phyloP scores from a whole-genome alignment of 2,113 vertebrate species.

The Takifugu flavidus region DNA sequence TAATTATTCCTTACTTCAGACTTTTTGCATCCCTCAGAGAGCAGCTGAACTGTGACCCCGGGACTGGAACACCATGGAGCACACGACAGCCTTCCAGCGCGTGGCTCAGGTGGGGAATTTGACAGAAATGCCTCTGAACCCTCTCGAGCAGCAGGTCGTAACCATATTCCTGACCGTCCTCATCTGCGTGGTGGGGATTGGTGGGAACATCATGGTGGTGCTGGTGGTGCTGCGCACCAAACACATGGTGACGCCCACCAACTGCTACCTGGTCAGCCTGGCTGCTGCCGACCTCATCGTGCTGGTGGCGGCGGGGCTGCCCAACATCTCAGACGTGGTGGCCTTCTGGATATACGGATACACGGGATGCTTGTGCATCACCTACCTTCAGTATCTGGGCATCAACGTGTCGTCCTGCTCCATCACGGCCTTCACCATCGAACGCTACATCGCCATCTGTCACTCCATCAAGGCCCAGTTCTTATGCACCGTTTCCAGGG shows the following conservation, averaged over 20 bases:
- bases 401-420: conserved; percentile 85
- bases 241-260: conserved; percentile 86
- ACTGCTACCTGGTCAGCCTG: conserved; percentile 86
- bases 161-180: conserved; percentile 83
- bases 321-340: conserved; percentile 79
- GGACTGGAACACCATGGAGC: conserved; percentile 51
- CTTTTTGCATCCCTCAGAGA: conserved; percentile 17
- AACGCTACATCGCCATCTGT: conserved; percentile 85
- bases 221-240: conserved; percentile 81
- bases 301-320: conserved; percentile 79
- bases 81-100: conserved; percentile 43
- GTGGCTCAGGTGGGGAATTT: conserved; percentile 53
- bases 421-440: conserved; percentile 82
- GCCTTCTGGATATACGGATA: conserved; percentile 83
- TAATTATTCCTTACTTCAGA: conserved; percentile 25
- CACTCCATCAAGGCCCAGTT: conserved; percentile 82
- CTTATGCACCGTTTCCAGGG: conserved; percentile 80
- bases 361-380: conserved; percentile 82
- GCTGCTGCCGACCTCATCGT: conserved; percentile 82
- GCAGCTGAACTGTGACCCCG: conserved; percentile 16
- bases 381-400: conserved; percentile 85
- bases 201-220: conserved; percentile 83
- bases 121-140: conserved; percentile 74
- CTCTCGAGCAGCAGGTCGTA: conserved; percentile 78
- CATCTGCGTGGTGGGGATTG: conserved; percentile 81